Base-by-base conservation (phyloP, 2,113 vertebrate genomes). In the Bambusicola thoracicus region DNA sequence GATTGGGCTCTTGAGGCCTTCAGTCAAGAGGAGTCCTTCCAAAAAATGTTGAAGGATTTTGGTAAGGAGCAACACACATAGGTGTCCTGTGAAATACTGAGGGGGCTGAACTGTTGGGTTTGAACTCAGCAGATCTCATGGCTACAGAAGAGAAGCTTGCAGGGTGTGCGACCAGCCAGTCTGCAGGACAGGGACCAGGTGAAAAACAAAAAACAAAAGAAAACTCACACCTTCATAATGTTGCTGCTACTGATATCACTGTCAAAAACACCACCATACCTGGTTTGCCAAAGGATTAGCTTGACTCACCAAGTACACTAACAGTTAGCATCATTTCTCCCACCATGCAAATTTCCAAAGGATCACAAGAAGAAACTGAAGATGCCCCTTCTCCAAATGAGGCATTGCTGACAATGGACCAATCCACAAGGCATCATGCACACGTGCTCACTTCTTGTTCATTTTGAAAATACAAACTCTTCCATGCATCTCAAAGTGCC, bases 1-100 rank as follows among this genome's bases (percentile, higher is more conserved):
- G 86, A 95, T 48, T 81, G 94, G 86, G 77, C 96, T 96, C 96
- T 44, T 8, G 92, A 95, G 96, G 83, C 91, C 49, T 86, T 86
- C 79, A 66, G 61, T 76, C 55, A 93, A 81, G 78, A 88, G 46
- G 14, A 95, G 96, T 87, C 96, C 94, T 97, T 96, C 96, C 88
- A 97, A 94, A 96, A 94, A 70, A 1, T 1, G 4, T 22, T 95
- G 90, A 97, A 96, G 91, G 92, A 81, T 96, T 93, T 93, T 82
- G 68, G 25, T 89, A 82, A 76, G 68, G 34, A 92, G 34, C 13
- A 85, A 49, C 17, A 59, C 30, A 77, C 56, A 74, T 8, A 95
- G 21, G 72, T 25, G 87, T 38, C 8, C 61, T 69, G 55, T 51
- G 69, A 89, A 53, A 25, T 2, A 38, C 0, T 3, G 3, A 43